Conservation (phyloP, 2,888 invertebrate genomes). For the Scaptomyza flava region DNA sequence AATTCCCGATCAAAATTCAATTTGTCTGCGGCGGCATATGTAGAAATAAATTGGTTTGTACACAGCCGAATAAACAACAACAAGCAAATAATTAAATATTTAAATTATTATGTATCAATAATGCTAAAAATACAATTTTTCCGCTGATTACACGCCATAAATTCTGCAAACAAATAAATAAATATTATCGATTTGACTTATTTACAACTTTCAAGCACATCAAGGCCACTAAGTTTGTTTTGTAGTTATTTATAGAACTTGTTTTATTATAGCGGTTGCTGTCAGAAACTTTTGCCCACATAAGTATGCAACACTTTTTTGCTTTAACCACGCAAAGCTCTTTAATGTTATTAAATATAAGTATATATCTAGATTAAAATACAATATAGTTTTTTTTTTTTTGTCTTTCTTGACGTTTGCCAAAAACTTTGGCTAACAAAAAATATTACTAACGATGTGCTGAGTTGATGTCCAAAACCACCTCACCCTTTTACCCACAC, state of each 20-base stretch:
- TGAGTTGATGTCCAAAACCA: slow-evolving; percentile 32
- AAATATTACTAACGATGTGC: slow-evolving; percentile 76
- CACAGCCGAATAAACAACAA: background rate
- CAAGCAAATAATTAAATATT: background rate
- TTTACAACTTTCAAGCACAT: background rate
- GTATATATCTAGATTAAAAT: background rate
- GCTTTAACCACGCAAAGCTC: slow-evolving; percentile 45
- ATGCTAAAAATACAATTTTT: background rate
- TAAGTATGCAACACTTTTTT: slow-evolving; percentile 57
- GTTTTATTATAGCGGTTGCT: slow-evolving; percentile 16
- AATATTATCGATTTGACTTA: background rate
- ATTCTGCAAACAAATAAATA: background rate
- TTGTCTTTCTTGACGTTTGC: slow-evolving; percentile 47
- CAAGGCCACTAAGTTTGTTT: background rate
- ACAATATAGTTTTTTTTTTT: background rate
- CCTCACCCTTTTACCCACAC: background rate
- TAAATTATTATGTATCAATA: background rate
- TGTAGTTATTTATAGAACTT: slow-evolving; percentile 22
- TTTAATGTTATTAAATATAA: slow-evolving; percentile 73
- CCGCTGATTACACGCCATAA: background rate
- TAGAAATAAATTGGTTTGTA: slow-evolving; percentile 5
- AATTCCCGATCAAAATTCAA: slow-evolving; percentile 33
- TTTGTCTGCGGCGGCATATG: slow-evolving; percentile 21
- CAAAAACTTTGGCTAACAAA: slow-evolving; percentile 53
- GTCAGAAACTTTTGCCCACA: slow-evolving; percentile 43